Percentiles rank a stretch among this genome's conserved stretches.
Conservation (phyloP, 2,888 invertebrate species). For the Lasioglossum pauxillum region DNA sequence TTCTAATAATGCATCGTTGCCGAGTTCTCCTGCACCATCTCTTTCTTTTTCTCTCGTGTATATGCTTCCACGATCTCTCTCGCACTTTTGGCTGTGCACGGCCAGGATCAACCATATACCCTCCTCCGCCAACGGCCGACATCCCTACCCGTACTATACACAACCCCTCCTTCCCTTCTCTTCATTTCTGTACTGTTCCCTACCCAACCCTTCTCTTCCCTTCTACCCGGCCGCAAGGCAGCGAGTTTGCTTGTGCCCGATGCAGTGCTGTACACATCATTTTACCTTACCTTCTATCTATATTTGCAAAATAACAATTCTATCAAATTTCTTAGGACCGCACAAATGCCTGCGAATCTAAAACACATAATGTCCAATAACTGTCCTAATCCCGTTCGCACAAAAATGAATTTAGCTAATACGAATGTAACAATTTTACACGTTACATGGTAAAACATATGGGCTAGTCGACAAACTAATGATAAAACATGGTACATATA, state of each 20-base stretch:
- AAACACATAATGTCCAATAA: not conserved
- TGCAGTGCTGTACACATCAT: conserved; percentile 72
- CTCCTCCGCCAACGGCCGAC: conserved; percentile 61
- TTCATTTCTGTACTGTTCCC: conserved; percentile 58
- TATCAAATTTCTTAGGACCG: not conserved
- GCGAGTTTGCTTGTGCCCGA: conserved; percentile 72
- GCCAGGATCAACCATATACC: conserved; percentile 73
- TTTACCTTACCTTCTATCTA: conserved; percentile 4
- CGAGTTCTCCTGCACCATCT: conserved; percentile 58
- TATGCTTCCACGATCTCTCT: conserved; percentile 53
- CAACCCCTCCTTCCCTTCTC: conserved; percentile 42
- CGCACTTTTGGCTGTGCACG: conserved; percentile 47
- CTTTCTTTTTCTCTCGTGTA: conserved; percentile 52
- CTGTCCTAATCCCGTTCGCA: not conserved
- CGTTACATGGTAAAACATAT: conserved; percentile 1
- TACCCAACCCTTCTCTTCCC: conserved; percentile 59
- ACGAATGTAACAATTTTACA: not conserved
- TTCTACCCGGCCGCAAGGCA: conserved; percentile 69
- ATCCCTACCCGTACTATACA: conserved; percentile 62
- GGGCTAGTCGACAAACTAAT: not conserved
- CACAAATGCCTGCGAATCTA: not conserved
- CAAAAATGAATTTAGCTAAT: not conserved
- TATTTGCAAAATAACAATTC: conserved; percentile 13
- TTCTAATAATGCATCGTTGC: conserved; percentile 71
- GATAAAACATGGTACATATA: not conserved